Evolutionary conservation across 2,888 invertebrate genomes (phyloP).

Genomic region (Diadegma fenestrale): DNA sequence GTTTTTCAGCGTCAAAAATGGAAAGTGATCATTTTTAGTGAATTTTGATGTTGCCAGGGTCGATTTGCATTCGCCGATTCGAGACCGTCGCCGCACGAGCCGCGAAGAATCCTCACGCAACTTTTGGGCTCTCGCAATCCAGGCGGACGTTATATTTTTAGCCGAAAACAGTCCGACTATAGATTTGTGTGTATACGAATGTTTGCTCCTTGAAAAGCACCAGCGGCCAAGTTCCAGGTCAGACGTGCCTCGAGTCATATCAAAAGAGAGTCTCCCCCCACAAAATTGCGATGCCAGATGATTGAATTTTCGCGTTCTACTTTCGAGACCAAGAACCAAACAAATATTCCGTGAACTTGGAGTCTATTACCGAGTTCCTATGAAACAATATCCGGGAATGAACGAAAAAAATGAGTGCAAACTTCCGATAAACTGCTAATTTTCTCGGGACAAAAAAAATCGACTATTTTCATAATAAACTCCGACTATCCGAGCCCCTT

Average conservation of each 20-base stretch:
- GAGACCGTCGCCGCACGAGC: conserved; percentile 50
- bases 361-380: background rate
- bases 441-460: background rate
- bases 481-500: too few species aligned
- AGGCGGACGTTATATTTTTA: conserved; percentile 61
- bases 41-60: background rate
- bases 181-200: conserved; percentile 31
- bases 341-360: conserved; percentile 17
- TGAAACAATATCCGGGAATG: background rate
- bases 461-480: background rate
- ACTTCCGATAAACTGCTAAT: background rate
- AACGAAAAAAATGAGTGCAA: background rate
- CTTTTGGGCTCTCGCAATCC: conserved; percentile 44
- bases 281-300: background rate
- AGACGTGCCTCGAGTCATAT: conserved; percentile 68
- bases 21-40: too few species aligned
- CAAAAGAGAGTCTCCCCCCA: conserved; percentile 67
- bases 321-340: conserved; percentile 26
- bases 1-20: too few species aligned
- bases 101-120: conserved; percentile 24
- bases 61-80: conserved; percentile 9
- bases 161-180: conserved; percentile 53
- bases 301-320: conserved; percentile 4
- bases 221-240: conserved; percentile 57
- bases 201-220: conserved; percentile 72